Conservation (phyloP, 2,113 vertebrate species). For the Stigmatopora nigra region DNA sequence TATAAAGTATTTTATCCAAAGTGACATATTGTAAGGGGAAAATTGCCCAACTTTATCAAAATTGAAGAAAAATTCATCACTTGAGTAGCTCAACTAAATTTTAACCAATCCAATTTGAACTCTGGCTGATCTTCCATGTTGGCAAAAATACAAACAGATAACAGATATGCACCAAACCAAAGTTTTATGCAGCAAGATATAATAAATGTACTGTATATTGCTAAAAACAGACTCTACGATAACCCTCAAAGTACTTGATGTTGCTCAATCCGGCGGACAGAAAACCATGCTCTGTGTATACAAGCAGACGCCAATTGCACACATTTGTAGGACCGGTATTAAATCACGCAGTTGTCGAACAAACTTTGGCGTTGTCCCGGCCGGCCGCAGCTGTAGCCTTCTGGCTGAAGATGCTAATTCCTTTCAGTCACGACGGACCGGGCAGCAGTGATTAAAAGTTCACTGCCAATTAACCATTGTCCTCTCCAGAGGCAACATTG, state of each 20-base stretch:
- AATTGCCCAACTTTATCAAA: background rate
- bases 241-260: background rate
- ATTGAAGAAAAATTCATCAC: background rate
- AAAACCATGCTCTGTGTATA: background rate
- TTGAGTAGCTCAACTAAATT: background rate
- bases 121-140: background rate
- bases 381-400: conserved; percentile 27
- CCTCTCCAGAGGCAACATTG: conserved; percentile 38
- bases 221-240: background rate
- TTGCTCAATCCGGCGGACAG: background rate
- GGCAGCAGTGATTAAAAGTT: conserved; percentile 57
- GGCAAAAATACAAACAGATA: background rate
- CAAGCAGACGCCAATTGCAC: conserved; percentile 7
- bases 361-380: conserved; percentile 37
- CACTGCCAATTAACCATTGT: conserved; percentile 61
- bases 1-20: background rate
- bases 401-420: conserved; percentile 53
- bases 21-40: background rate
- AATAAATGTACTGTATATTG: background rate
- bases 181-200: background rate
- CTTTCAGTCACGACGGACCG: conserved; percentile 49
- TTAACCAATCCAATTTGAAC: background rate
- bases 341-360: conserved; percentile 31
- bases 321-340: background rate
- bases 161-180: background rate